phyloP scores from a whole-genome alignment of 2,797 vertebrate species.

The Buphagus erythrorhynchus region DNA sequence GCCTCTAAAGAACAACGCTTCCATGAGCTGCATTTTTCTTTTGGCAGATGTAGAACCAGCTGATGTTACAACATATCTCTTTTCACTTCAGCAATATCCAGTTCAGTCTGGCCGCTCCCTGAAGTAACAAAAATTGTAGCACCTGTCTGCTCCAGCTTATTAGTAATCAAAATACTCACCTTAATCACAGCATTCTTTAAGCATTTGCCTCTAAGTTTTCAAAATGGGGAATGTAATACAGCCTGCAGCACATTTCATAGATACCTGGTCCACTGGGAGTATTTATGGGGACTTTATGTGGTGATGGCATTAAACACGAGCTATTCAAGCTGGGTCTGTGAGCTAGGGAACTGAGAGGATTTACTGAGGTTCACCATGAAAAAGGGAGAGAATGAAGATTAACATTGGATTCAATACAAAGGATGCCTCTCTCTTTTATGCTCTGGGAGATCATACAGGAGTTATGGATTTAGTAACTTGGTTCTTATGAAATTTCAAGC shows the following conservation, averaged over 20 bases:
- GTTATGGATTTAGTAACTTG: background rate
- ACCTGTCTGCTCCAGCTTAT: background rate
- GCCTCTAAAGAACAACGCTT: background rate
- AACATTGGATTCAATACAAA: background rate
- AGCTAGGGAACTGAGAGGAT: background rate
- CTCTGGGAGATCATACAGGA: background rate
- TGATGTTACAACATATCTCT: background rate
- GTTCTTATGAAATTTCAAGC: background rate
- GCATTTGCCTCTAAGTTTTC: slow-evolving; percentile 15
- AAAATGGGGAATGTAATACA: background rate
- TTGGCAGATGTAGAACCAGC: background rate
- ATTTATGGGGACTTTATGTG: background rate
- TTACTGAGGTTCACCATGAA: background rate
- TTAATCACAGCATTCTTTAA: slow-evolving; percentile 21
- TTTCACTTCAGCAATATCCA: background rate
- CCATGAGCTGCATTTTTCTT: background rate
- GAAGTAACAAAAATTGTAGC: background rate
- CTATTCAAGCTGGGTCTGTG: background rate
- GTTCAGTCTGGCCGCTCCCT: background rate
- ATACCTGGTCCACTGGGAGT: background rate
- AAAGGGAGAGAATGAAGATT: background rate
- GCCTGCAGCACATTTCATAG: background rate
- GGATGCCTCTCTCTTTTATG: background rate
- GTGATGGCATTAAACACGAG: background rate
- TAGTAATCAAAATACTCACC: background rate